Base-by-base conservation (phyloP, 1,140 invertebrate species). In the Plutomurus gul region DNA sequence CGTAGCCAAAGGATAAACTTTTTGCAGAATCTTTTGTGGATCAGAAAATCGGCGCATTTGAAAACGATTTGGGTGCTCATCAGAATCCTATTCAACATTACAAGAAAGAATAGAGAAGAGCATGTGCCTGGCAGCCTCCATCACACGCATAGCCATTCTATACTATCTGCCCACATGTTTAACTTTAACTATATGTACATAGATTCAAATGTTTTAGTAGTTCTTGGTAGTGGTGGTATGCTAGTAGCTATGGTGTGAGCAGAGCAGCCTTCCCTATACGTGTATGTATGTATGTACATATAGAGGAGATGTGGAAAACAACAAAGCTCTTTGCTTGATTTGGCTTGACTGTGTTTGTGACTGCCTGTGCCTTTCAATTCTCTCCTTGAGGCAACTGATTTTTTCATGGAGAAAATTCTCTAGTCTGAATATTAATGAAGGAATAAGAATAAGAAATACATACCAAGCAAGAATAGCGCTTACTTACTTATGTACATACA, bases 111-210 rank as follows among this genome's bases (percentile, higher is more conserved):
- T 43, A 47, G 43, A 70, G 46, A 30, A 37, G 36, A 72, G 75
- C 80, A 78, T 81, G 80, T 81, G 80, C 80, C 80, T 71, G 76
- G 80, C 80, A 78, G 71, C 76, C 72, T 60, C 71, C 77, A 51
- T 30, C 47, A 36, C 7, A 37, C 18, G 22, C 49, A 33, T 30
- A 47, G 13, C 20, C 43, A 18, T 18, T 18, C 1, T 16, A 47
- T 47, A 20, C 20, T 43, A 77, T 70, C 76, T n/a, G 13, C 76
- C 39, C 37, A 49, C 7, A 46, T n/a, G n/a, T n/a, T n/a, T n/a
- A n/a, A n/a, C n/a, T n/a, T n/a, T n/a, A n/a, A n/a, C n/a, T n/a
- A n/a, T n/a, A n/a, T n/a, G n/a, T n/a, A n/a, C n/a, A n/a, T n/a
- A n/a, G n/a, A n/a, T n/a, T n/a, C n/a, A n/a, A n/a, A n/a, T n/a